These are phyloP conservation scores for Nannoperca australis DNA, from an alignment of 2,797 vertebrate species.

Conservation along the genomic window DNA sequence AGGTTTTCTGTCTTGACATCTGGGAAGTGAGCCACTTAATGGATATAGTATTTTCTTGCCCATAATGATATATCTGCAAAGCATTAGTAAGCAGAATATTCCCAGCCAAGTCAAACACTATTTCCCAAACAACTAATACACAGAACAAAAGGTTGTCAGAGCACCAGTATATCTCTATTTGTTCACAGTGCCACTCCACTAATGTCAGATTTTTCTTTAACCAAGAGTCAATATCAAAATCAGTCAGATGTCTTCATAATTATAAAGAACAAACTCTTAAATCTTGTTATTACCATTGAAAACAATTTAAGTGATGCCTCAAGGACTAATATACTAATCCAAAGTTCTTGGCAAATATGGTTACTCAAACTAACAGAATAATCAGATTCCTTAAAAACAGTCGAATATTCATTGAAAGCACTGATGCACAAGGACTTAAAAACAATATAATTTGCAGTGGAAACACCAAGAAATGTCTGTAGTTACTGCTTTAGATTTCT, in stretches of 20 bases:
- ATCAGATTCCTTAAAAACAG: constrained; percentile 32
- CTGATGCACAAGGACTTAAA: constrained; percentile 28
- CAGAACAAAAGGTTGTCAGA: constrained; percentile 26
- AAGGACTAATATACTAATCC: constrained; percentile 43
- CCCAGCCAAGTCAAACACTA: constrained; percentile 6
- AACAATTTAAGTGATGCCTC: constrained; percentile 28
- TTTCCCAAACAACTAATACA: background rate
- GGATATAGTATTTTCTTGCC: constrained; percentile 11
- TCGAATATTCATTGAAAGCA: constrained; percentile 40
- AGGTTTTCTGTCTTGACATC: constrained; percentile 50
- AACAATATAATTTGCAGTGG: constrained; percentile 7
- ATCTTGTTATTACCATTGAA: constrained; percentile 46
- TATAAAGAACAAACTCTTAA: constrained; percentile 51
- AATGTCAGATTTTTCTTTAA: constrained; percentile 38
- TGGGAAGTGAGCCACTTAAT: constrained; percentile 31
- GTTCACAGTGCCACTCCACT: constrained; percentile 8
- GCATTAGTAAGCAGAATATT: too few relatives aligned
- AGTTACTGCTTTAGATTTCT: background rate
- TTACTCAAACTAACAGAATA: constrained; percentile 40
- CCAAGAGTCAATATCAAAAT: constrained; percentile 35
- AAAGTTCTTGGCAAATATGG: constrained; percentile 31
- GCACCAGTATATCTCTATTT: constrained; percentile 15
- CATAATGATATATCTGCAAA: too few relatives aligned
- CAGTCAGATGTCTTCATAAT: constrained; percentile 44
- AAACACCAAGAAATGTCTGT: constrained; percentile 1